phyloP scores from a whole-genome alignment of 2,113 vertebrate species.

The Proterorhinus semilunaris region DNA sequence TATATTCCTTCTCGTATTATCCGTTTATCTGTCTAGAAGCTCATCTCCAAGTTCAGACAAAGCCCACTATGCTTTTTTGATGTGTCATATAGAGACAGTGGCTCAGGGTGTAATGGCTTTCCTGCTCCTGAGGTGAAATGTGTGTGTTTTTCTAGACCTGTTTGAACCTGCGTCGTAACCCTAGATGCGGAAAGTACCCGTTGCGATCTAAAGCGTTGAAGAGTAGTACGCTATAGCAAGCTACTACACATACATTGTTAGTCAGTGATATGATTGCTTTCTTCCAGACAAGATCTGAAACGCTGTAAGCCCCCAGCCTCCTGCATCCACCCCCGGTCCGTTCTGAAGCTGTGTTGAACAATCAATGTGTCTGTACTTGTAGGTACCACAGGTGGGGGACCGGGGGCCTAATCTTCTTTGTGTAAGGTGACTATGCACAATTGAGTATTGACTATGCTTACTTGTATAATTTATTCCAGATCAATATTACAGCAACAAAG shows the following conservation, averaged over 20 bases:
- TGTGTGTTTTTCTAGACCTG: slow-evolving; percentile 55
- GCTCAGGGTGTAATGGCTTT: slow-evolving; percentile 62
- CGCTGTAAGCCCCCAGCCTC: slow-evolving; percentile 38
- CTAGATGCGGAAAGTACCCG: slow-evolving; percentile 74
- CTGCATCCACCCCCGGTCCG: slow-evolving; percentile 30
- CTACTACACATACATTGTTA: slow-evolving; percentile 3
- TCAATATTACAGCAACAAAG: background rate
- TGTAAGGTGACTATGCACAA: background rate
- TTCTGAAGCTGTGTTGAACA: slow-evolving; percentile 39
- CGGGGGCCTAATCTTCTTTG: too few relatives aligned
- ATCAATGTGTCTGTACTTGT: slow-evolving; percentile 55
- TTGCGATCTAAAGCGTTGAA: background rate
- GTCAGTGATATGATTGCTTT: slow-evolving; percentile 32
- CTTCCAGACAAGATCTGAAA: slow-evolving; percentile 55
- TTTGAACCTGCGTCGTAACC: slow-evolving; percentile 71
- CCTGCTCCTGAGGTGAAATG: slow-evolving; percentile 48
- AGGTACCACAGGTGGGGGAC: background rate
- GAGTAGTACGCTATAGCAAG: background rate
- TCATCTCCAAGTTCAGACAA: slow-evolving; percentile 34
- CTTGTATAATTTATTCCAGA: background rate
- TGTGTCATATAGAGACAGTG: slow-evolving; percentile 49
- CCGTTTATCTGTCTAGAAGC: slow-evolving; percentile 11
- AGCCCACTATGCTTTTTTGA: slow-evolving; percentile 31
- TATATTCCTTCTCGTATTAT: background rate
- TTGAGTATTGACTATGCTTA: background rate